These are phyloP conservation scores for Ceramica pisi DNA, from an alignment of 2,888 invertebrate genomes.

Conservation along the genomic window DNA sequence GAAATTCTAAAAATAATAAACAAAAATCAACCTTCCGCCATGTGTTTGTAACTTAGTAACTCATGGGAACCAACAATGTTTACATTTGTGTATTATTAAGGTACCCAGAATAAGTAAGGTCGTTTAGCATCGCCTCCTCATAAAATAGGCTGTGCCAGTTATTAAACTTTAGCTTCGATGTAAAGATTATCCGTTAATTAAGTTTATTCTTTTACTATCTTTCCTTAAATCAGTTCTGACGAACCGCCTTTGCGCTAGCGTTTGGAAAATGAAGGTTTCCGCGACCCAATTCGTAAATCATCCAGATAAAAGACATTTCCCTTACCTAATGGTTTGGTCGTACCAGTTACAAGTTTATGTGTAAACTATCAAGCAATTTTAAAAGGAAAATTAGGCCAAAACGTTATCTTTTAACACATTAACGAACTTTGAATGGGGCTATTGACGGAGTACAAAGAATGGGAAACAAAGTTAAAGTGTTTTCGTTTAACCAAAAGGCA, in stretches of 20 bases:
- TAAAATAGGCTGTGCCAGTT: neutral
- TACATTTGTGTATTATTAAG: neutral
- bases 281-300: slow-evolving; percentile 42
- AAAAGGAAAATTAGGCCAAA: slow-evolving; percentile 59
- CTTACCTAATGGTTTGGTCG: slow-evolving; percentile 36
- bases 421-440: slow-evolving; percentile 68
- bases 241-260: slow-evolving; percentile 9
- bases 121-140: neutral
- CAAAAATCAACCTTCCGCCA: neutral
- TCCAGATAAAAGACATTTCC: slow-evolving; percentile 32
- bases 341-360: slow-evolving; percentile 61
- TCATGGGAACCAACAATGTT: neutral
- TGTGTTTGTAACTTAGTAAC: neutral
- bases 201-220: slow-evolving; percentile 5
- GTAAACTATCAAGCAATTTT: slow-evolving; percentile 47
- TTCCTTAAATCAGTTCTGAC: slow-evolving; percentile 15
- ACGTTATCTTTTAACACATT: slow-evolving; percentile 58
- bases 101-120: neutral
- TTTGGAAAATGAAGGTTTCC: slow-evolving; percentile 20
- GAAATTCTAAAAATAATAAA: neutral
- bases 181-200: slow-evolving; percentile 7
- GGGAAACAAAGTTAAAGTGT: slow-evolving; percentile 69
- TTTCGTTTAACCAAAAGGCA: slow-evolving; percentile 68
- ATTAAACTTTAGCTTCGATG: neutral
- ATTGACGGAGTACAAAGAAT: slow-evolving; percentile 66